Conservation (phyloP, 1,140 invertebrate genomes). For the Sminthurinus signatus region DNA sequence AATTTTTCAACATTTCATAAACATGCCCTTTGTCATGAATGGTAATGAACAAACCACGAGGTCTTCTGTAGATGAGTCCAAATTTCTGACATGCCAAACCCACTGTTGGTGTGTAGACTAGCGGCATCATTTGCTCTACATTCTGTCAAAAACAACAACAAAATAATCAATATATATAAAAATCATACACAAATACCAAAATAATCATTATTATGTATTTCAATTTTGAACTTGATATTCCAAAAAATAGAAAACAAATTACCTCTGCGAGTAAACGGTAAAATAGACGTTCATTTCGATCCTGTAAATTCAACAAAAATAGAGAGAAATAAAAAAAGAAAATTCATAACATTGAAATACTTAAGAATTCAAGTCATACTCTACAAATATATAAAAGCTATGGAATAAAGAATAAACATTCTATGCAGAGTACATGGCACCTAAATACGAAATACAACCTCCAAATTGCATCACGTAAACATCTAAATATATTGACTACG, state of each 20-base stretch:
- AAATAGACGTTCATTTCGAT: constrained; percentile 92
- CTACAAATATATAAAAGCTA: too few species aligned
- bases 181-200: neutral
- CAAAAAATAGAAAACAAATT: too few species aligned
- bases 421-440: too few species aligned
- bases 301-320: constrained; percentile 54
- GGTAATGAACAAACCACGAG: constrained; percentile 90
- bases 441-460: too few species aligned
- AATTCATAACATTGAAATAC: neutral
- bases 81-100: constrained; percentile 92
- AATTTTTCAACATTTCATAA: constrained; percentile 74
- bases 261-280: constrained; percentile 87
- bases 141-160: too few species aligned
- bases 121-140: constrained; percentile 88
- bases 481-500: too few species aligned
- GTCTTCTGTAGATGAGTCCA: constrained; percentile 84
- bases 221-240: too few species aligned
- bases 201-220: constrained; percentile 42
- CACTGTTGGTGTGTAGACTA: constrained; percentile 91
- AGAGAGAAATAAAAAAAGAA: neutral
- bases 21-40: constrained; percentile 92
- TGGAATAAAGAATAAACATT: too few species aligned
- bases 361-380: too few species aligned
- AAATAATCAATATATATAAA: neutral
- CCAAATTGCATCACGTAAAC: too few species aligned